phyloP scores from a whole-genome alignment of 2,113 vertebrate species.

The Zapornia atra region DNA sequence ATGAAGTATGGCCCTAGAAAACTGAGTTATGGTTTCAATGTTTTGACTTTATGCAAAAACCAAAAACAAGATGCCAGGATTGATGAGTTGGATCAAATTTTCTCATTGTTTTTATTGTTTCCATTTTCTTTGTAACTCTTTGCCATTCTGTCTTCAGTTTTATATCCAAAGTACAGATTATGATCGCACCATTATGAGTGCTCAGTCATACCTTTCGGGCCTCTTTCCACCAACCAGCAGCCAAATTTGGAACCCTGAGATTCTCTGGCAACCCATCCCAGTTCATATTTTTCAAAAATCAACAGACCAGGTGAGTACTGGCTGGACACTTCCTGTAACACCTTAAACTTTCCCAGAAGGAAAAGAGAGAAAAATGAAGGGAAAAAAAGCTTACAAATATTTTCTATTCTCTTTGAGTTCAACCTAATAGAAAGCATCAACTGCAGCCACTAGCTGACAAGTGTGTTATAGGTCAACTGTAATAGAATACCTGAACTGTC shows the following conservation, averaged over 20 bases:
- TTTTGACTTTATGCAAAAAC: background rate
- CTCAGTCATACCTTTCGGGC: slow-evolving; percentile 85
- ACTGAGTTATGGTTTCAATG: background rate
- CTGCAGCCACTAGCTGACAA: background rate
- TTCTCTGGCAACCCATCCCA: slow-evolving; percentile 89
- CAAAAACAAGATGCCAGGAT: background rate
- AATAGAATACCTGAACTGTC: background rate
- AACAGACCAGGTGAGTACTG: slow-evolving; percentile 80
- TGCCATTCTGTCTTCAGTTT: slow-evolving; percentile 73
- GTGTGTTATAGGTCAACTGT: background rate
- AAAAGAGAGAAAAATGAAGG: background rate
- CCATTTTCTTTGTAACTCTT: background rate
- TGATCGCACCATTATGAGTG: slow-evolving; percentile 93
- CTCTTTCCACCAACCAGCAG: slow-evolving; percentile 82
- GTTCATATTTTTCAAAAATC: slow-evolving; percentile 82
- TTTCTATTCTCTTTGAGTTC: background rate
- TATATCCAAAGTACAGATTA: slow-evolving; percentile 89
- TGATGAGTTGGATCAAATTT: background rate
- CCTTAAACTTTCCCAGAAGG: background rate
- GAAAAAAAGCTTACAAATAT: background rate
- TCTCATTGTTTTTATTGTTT: background rate
- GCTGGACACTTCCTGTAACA: background rate
- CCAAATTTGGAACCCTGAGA: slow-evolving; percentile 75
- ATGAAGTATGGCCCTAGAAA: background rate
- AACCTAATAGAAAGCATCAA: background rate